Percentiles rank a stretch among this genome's conserved stretches.
These are phyloP conservation scores for Myiotriccus ornatus DNA, from an alignment of 2,797 vertebrate genomes.

Conservation along the genomic window DNA sequence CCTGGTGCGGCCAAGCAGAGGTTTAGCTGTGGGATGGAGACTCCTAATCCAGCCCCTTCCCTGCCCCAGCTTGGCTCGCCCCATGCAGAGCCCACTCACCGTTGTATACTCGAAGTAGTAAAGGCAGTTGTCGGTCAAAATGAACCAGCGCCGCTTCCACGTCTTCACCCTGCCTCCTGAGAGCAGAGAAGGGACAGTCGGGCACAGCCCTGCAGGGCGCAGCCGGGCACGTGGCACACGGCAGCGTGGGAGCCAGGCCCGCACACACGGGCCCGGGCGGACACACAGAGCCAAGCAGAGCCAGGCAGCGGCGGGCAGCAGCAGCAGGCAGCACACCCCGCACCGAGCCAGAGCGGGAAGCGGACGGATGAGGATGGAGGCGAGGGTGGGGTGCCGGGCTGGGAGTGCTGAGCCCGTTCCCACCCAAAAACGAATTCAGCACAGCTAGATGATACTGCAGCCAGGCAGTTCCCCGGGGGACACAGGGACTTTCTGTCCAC, in stretches of 20 bases:
- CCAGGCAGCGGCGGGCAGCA: background rate
- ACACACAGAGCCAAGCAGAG: constrained; percentile 40
- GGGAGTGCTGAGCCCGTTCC: rapidly evolving
- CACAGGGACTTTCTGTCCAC: rapidly evolving
- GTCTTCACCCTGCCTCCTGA: constrained; percentile 96
- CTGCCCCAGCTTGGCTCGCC: background rate
- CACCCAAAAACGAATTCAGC: background rate
- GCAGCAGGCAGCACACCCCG: background rate
- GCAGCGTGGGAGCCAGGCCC: background rate
- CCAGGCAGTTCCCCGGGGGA: background rate
- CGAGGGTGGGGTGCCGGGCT: background rate
- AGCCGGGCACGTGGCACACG: background rate
- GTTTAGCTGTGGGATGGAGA: background rate
- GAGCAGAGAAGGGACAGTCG: constrained; percentile 48
- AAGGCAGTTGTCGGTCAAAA: constrained; percentile 97
- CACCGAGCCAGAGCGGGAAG: background rate
- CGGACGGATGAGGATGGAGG: constrained; percentile 4
- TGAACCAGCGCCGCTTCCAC: constrained; percentile 98
- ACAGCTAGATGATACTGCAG: background rate
- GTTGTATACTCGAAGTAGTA: constrained; percentile 99
- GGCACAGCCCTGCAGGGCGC: rapidly evolving
- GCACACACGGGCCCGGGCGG: background rate
- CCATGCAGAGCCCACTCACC: constrained; percentile 72
- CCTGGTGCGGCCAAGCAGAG: constrained; percentile 69
- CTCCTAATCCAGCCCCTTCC: background rate